Conservation (phyloP, 1,140 invertebrate species). For the Sipha flava region DNA sequence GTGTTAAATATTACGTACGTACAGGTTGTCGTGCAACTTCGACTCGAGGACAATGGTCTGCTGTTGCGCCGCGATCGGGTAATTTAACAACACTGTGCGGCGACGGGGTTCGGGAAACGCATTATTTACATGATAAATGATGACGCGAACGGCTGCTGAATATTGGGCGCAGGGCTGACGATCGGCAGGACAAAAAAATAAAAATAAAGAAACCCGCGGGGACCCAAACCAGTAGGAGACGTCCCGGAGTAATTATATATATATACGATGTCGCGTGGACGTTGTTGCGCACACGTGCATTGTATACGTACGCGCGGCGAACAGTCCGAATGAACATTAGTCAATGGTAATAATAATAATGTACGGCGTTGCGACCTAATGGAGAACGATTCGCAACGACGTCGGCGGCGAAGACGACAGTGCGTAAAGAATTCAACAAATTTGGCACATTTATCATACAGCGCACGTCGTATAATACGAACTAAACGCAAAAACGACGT, state of each 20-base stretch:
- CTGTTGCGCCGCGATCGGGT: background rate
- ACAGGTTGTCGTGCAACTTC: background rate
- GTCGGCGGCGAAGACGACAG: background rate
- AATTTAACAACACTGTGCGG: background rate
- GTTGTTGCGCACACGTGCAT: background rate
- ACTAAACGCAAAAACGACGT: no score
- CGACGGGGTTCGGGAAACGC: background rate
- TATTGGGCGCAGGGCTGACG: background rate
- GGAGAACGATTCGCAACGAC: background rate
- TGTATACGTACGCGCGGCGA: no score
- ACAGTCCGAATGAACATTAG: background rate
- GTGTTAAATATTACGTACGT: background rate
- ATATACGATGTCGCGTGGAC: background rate
- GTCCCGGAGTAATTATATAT: background rate
- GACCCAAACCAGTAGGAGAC: slow-evolving; percentile 14
- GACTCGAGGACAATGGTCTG: background rate
- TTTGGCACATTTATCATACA: slow-evolving; percentile 1
- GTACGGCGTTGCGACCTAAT: no score
- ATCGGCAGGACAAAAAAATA: no score
- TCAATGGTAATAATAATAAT: no score
- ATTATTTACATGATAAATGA: slow-evolving; percentile 4
- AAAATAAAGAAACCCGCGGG: slow-evolving; percentile 9
- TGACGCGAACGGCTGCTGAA: background rate
- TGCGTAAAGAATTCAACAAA: slow-evolving; percentile 20
- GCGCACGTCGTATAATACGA: background rate